These are phyloP conservation scores for Pipistrellus kuhlii DNA, from an alignment of 2,797 vertebrate genomes.

Conservation along the genomic window DNA sequence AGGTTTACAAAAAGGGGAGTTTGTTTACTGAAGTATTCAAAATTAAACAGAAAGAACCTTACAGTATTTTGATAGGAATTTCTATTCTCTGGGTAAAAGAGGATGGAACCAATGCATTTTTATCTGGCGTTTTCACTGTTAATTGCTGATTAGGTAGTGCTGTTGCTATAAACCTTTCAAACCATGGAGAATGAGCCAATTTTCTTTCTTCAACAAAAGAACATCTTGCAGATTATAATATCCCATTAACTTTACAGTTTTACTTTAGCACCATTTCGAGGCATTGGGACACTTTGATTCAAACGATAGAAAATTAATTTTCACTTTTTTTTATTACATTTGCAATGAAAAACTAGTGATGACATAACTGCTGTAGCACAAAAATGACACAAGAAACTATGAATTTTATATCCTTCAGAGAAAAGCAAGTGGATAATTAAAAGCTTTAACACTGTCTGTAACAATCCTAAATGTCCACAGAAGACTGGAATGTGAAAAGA, in stretches of 20 bases:
- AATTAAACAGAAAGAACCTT: conserved; percentile 64
- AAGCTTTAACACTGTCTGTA: conserved; percentile 70
- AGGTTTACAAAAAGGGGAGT: conserved; percentile 70
- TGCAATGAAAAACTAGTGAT: conserved; percentile 81
- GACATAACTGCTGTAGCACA: conserved; percentile 78
- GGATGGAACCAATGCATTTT: conserved; percentile 42
- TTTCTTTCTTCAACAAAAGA: conserved; percentile 81
- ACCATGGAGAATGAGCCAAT: conserved; percentile 81
- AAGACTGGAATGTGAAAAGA: background rate
- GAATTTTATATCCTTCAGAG: conserved; percentile 81
- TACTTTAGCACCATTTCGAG: conserved; percentile 80
- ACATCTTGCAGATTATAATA: conserved; percentile 87
- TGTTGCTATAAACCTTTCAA: conserved; percentile 73
- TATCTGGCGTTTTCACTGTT: conserved; percentile 74
- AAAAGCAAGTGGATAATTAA: conserved; percentile 82
- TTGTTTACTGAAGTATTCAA: conserved; percentile 81
- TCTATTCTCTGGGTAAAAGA: conserved; percentile 69
- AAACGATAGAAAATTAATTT: conserved; percentile 88
- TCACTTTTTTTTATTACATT: conserved; percentile 84
- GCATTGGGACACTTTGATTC: conserved; percentile 83
- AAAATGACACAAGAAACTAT: conserved; percentile 85
- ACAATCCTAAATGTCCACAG: conserved; percentile 72
- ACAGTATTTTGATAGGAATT: conserved; percentile 54
- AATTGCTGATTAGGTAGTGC: conserved; percentile 80
- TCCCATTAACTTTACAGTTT: conserved; percentile 87